These are phyloP conservation scores for Eristalis tenax DNA, from an alignment of 2,888 invertebrate species.

Conservation along the genomic window DNA sequence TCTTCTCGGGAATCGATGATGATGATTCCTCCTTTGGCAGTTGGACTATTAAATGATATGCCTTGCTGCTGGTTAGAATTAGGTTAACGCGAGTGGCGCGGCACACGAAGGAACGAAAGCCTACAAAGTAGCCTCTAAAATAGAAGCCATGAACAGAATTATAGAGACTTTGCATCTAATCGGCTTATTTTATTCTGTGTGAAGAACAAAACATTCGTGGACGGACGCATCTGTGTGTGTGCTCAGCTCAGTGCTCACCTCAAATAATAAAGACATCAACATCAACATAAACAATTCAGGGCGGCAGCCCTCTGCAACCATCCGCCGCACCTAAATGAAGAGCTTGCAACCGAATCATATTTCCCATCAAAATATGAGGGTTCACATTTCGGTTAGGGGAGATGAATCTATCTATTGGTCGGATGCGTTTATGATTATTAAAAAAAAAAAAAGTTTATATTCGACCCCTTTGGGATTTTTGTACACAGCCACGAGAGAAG, in stretches of 20 bases:
- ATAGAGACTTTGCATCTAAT: conserved; percentile 50
- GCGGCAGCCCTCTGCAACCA: conserved; percentile 34
- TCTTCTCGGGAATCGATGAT: background rate
- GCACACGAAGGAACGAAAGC: conserved; percentile 29
- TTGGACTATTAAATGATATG: conserved; percentile 12
- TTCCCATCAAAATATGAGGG: conserved; percentile 42
- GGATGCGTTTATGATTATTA: conserved; percentile 52
- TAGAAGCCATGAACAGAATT: conserved; percentile 7
- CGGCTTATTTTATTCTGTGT: conserved; percentile 59
- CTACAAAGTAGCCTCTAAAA: conserved; percentile 39
- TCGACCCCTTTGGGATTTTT: background rate
- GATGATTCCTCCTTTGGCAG: background rate
- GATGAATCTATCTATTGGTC: conserved; percentile 3
- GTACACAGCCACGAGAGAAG: background rate
- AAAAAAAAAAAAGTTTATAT: conserved; percentile 19
- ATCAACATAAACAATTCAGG: conserved; percentile 54
- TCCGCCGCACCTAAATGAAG: background rate
- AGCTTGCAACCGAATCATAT: background rate
- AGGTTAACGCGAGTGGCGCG: background rate
- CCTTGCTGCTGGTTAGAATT: background rate
- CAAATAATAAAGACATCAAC: conserved; percentile 59
- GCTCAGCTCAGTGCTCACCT: conserved; percentile 49
- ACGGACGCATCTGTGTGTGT: conserved; percentile 27
- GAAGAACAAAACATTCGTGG: conserved; percentile 9
- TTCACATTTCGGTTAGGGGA: conserved; percentile 44